Percentiles rank a stretch among this genome's conserved stretches.
Evolutionary conservation across 1,140 invertebrate species (phyloP).

Genomic region (Trachymyrmex septentrionalis): DNA sequence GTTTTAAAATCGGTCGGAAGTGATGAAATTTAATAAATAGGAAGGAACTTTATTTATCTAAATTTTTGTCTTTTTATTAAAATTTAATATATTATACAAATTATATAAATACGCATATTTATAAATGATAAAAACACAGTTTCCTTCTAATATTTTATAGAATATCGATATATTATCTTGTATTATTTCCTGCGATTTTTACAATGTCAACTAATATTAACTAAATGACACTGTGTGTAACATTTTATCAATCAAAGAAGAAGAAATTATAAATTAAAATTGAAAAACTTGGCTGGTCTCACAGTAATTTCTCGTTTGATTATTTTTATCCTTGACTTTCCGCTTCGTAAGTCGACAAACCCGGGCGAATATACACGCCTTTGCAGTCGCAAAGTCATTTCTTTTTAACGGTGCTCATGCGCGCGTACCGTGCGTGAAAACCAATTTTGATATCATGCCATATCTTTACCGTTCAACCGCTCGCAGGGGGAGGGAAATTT

Average conservation of each 20-base stretch:
- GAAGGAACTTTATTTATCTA: not conserved
- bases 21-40: not conserved
- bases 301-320: not conserved
- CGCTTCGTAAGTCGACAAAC: not conserved
- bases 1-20: not conserved
- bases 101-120: not conserved
- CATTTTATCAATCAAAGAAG: not conserved
- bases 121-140: not conserved
- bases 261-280: not conserved
- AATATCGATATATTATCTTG: not conserved
- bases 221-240: not conserved
- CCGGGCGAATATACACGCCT: not conserved
- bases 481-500: slow-evolving; percentile 25
- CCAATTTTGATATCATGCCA: slow-evolving; percentile 32
- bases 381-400: slow-evolving; percentile 18
- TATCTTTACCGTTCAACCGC: slow-evolving; percentile 35
- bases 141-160: not conserved
- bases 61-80: not conserved
- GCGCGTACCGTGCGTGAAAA: slow-evolving; percentile 19
- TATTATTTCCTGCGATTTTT: not conserved
- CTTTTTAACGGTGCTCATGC: not conserved
- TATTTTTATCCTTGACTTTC: not conserved
- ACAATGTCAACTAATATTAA: not conserved
- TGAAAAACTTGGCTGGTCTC: too few relatives aligned
- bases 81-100: not conserved